Conservation (phyloP, 2,888 invertebrate genomes). For the Callimorpha dominula region DNA sequence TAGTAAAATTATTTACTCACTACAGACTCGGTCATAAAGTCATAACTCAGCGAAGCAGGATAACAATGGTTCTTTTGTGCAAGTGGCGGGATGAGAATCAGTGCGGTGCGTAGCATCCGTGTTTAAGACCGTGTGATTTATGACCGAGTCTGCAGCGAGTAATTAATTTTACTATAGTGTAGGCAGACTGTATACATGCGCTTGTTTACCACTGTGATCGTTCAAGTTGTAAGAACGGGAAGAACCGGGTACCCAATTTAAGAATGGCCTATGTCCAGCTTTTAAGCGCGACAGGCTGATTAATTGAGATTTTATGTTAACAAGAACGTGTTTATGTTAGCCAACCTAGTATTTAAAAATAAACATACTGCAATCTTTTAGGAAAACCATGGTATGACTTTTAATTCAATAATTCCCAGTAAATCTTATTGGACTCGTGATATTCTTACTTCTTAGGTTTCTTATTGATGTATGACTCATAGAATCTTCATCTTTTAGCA, state of each 20-base stretch:
- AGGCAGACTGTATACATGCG: neutral
- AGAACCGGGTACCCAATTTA: neutral
- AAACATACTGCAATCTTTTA: neutral
- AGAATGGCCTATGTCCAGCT: neutral
- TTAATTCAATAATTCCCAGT: neutral
- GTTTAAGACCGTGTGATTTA: no score
- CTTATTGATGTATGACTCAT: conserved; percentile 10
- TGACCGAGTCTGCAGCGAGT: no score
- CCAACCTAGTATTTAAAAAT: neutral
- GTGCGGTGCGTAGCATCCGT: no score
- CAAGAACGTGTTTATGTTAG: neutral
- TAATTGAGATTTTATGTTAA: neutral
- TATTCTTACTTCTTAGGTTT: neutral
- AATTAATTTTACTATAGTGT: neutral
- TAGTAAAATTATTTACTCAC: no score
- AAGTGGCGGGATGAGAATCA: no score
- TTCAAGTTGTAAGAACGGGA: neutral
- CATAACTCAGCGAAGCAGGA: no score
- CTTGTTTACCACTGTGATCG: neutral
- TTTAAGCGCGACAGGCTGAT: neutral
- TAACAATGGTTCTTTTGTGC: no score
- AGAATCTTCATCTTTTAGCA: conserved; percentile 9
- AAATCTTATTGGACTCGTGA: neutral
- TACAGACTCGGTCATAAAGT: no score
- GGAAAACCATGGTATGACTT: neutral